Evolutionary conservation across 2,113 vertebrate genomes (phyloP), one percentile per base, ranked within the genome.

Genomic region (Nannobrachium achirus): DNA sequence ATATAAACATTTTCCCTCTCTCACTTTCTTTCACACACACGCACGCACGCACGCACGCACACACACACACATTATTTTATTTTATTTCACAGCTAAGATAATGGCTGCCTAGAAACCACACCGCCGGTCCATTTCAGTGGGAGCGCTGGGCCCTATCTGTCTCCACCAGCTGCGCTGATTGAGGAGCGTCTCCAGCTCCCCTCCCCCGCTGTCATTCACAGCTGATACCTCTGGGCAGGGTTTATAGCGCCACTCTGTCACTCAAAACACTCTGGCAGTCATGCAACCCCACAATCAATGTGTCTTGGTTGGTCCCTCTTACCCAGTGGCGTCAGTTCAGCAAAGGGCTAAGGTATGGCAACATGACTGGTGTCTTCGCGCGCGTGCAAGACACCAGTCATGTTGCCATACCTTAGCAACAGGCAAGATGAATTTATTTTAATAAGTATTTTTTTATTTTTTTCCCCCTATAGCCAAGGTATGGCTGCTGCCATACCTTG

Each of bases 191-290:
- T 83, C 80, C 71, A 45, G 73, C 71, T 76, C 74, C 73, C 25
- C 76, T 83, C 81, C 71, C 73, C 85, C 8, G 10, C 84, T 85
- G 89, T 85, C 91, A 87, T 50, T 90, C 86, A 86, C 73, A 86
- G 66, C 46, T 77, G 85, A 86, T 85, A 86, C 88, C 82, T 86
- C 79, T 78, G 81, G 75, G 86, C 78, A 84, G 73, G 81, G 73
- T 92, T 86, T 63, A 33, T 33, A 82, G 61, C 77, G 75, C 73
- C 53, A 66, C 78, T 77, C 80, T 84, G 86, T 88, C 88, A 83
- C 75, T 92, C 86, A 91, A 79, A 86, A 79, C 1, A 57, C 13
- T 20, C 71, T 68, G 78, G 56, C 41, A 38, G 52, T 80, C 84
- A 84, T 77, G 78, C 78, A 84, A 79, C 64, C 66, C 78, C 48